These are phyloP conservation scores for Halcyon senegalensis DNA, from an alignment of 2,113 vertebrate species.

Conservation along the genomic window DNA sequence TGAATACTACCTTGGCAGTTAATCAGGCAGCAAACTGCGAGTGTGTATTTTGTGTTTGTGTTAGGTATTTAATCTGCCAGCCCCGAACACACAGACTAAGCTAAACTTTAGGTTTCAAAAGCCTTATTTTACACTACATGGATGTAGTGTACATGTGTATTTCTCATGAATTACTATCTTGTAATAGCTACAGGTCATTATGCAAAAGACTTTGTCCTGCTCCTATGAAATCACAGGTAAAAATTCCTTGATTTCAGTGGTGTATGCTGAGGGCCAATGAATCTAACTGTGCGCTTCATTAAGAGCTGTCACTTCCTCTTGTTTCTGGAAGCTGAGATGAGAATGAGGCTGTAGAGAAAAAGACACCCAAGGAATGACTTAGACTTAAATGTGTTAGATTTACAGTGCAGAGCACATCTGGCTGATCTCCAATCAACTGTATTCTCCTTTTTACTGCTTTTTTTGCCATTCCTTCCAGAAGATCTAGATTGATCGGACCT, in stretches of 20 bases:
- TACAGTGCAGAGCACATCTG: not conserved
- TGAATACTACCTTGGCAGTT: not conserved
- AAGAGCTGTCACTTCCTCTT: not conserved
- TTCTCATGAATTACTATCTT: not conserved
- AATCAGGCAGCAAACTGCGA: not conserved
- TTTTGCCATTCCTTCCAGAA: not conserved
- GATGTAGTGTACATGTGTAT: not conserved
- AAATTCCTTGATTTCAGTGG: not conserved
- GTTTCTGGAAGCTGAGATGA: not conserved
- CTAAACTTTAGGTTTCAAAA: not conserved
- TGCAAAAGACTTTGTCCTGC: not conserved
- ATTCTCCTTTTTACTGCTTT: not conserved
- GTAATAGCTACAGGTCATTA: not conserved
- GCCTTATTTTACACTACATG: not conserved
- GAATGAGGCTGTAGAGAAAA: not conserved
- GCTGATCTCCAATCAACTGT: not conserved
- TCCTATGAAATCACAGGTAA: not conserved
- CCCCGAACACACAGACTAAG: not conserved
- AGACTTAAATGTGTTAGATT: not conserved
- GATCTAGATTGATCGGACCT: not conserved
- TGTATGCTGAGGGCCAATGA: not conserved
- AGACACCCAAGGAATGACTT: not conserved
- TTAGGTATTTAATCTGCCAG: not conserved
- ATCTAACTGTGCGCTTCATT: not conserved
- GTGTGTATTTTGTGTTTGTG: not conserved